These are phyloP conservation scores for Orientallactaga sibirica DNA, from an alignment of 2,797 vertebrate genomes.

Conservation along the genomic window DNA sequence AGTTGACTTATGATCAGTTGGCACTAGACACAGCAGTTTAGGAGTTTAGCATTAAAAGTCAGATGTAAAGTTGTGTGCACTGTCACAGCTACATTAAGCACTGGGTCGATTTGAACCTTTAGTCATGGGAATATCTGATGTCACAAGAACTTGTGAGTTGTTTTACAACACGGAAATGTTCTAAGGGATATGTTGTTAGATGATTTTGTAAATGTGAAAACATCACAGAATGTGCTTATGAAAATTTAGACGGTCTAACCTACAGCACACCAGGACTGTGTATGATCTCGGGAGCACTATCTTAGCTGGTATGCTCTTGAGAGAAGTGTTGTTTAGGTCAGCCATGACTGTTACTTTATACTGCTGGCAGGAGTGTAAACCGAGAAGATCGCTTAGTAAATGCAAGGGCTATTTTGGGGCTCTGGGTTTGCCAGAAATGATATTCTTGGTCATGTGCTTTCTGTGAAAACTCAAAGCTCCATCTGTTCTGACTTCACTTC, in stretches of 20 bases:
- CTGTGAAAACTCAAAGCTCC: conserved; percentile 26
- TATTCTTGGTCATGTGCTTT: conserved; percentile 69
- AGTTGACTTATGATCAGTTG: neutral
- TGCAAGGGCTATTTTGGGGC: conserved; percentile 69
- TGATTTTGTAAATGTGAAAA: neutral
- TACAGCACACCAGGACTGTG: neutral
- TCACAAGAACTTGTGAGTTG: neutral
- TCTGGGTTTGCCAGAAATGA: conserved; percentile 16
- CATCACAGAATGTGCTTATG: neutral
- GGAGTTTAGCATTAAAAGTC: conserved; percentile 10
- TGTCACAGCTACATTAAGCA: neutral
- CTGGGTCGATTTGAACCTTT: neutral
- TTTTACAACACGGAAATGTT: neutral
- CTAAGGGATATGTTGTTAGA: neutral
- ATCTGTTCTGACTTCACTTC: conserved; percentile 30
- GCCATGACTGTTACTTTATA: conserved; percentile 20
- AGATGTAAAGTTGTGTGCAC: neutral
- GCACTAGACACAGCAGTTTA: neutral
- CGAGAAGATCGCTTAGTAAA: conserved; percentile 68
- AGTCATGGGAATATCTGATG: neutral
- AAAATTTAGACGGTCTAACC: neutral
- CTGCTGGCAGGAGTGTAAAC: conserved; percentile 65
- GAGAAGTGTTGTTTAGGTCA: neutral
- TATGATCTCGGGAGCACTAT: neutral
- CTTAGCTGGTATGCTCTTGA: too few species aligned